Conservation (phyloP, 1,140 invertebrate genomes). For the Camponotus floridanus region DNA sequence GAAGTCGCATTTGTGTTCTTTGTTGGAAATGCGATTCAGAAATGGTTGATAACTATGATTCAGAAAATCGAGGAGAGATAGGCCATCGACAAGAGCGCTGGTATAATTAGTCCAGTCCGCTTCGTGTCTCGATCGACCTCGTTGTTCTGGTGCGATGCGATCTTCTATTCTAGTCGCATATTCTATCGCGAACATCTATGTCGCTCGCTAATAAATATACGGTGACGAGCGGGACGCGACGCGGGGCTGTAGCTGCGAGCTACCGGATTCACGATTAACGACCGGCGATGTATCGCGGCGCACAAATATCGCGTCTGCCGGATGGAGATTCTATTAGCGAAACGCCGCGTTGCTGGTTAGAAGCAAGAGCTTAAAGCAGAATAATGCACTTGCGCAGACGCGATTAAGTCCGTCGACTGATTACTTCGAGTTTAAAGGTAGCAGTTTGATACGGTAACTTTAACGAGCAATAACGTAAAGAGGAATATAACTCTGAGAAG, state of each 20-base stretch:
- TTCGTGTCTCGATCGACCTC: constrained; percentile 16
- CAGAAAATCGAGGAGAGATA: constrained; percentile 14
- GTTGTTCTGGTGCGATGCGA: constrained; percentile 35
- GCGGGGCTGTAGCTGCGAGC: constrained; percentile 30
- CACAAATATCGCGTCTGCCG: constrained; percentile 62
- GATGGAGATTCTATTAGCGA: constrained; percentile 67
- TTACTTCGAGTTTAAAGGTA: constrained; percentile 48
- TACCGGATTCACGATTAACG: constrained; percentile 68
- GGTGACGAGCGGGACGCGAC: constrained; percentile 15
- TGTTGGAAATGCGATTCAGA: neutral
- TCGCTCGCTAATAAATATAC: constrained; percentile 65
- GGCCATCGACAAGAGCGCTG: neutral
- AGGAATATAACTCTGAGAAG: neutral
- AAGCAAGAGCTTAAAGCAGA: constrained; percentile 36
- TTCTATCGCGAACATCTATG: constrained; percentile 59
- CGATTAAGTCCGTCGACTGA: constrained; percentile 56
- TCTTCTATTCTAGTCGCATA: constrained; percentile 46
- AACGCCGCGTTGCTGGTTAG: constrained; percentile 39
- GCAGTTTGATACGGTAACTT: constrained; percentile 19
- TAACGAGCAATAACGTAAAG: constrained; percentile 34
- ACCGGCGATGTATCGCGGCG: constrained; percentile 58
- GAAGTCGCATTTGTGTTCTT: neutral
- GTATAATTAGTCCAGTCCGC: constrained; percentile 47
- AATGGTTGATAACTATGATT: constrained; percentile 21
- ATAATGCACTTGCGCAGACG: constrained; percentile 54